phyloP scores from a whole-genome alignment of 2,888 invertebrate genomes.

The Aleiodes alternator region DNA sequence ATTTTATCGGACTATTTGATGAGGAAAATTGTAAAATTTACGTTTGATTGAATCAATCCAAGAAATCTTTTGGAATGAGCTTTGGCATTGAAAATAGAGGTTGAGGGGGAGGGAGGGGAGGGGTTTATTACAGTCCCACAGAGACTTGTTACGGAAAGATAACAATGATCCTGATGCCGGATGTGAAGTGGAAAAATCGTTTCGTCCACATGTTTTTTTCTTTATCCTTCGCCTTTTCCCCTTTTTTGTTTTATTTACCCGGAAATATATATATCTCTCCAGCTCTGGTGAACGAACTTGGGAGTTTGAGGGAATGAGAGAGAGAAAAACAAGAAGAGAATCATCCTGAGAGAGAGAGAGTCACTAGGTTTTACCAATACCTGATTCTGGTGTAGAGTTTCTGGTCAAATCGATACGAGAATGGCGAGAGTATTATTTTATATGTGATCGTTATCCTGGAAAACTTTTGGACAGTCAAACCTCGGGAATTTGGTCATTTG shows the following conservation, averaged over 20 bases:
- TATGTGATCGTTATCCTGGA: constrained; percentile 40
- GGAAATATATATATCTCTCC: constrained; percentile 29
- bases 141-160: constrained; percentile 57
- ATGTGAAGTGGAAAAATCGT: constrained; percentile 36
- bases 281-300: background rate
- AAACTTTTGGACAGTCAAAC: constrained; percentile 17
- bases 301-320: constrained; percentile 4
- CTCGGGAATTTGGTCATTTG: constrained; percentile 40
- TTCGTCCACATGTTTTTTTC: constrained; percentile 12
- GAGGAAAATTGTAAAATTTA: too few species aligned
- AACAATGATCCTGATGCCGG: constrained; percentile 53
- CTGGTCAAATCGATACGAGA: constrained; percentile 8
- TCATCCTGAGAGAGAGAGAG: constrained; percentile 29
- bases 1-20: too few species aligned
- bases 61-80: too few species aligned
- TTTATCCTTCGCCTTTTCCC: constrained; percentile 1
- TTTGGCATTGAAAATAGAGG: background rate
- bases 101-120: background rate
- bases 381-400: constrained; percentile 28
- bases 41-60: too few species aligned
- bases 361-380: constrained; percentile 33
- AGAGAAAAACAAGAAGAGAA: background rate
- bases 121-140: constrained; percentile 28
- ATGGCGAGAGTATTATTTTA: constrained; percentile 39
- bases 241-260: background rate